These are phyloP conservation scores for Arenaria interpres DNA, from an alignment of 2,113 vertebrate genomes.

Conservation along the genomic window DNA sequence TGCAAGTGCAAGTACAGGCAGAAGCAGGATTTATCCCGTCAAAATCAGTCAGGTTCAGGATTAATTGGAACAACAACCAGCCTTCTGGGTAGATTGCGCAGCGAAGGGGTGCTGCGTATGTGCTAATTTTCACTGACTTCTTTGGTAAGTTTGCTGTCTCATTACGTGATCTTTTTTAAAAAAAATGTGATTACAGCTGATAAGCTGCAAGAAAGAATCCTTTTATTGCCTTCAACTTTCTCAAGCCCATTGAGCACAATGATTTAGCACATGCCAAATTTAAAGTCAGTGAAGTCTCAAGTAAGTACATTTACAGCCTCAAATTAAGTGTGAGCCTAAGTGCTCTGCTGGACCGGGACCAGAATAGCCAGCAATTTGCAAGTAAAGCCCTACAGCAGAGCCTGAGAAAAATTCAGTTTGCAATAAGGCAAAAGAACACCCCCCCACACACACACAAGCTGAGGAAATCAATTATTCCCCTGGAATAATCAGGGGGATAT, in stretches of 20 bases:
- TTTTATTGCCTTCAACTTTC: neutral
- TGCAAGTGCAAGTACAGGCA: neutral
- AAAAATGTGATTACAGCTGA: neutral
- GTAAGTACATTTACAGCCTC: neutral
- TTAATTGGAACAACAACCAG: neutral
- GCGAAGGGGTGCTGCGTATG: neutral
- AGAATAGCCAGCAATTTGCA: neutral
- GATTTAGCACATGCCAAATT: neutral
- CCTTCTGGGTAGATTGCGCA: neutral
- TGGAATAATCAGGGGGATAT: neutral
- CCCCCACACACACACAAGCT: fast-evolving
- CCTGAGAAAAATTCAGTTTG: neutral
- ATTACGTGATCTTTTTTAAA: neutral
- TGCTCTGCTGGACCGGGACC: neutral
- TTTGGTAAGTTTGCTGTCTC: neutral
- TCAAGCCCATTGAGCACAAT: neutral
- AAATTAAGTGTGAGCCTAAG: neutral
- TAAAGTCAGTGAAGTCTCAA: neutral
- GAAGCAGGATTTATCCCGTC: neutral
- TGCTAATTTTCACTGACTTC: neutral
- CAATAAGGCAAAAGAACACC: neutral
- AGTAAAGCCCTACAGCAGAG: neutral
- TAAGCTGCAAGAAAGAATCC: neutral
- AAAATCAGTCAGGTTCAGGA: neutral
- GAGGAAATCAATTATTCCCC: neutral